These are phyloP conservation scores for human DNA, from an alignment of 2,113 vertebrate species.

Conservation along the genomic window GRCh38 chr5:50913501-50914000, in stretches of 20 bases:
- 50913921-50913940: not conserved
- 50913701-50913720: too few species aligned
- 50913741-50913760: not conserved
- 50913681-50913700: too few species aligned
- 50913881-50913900: not conserved
- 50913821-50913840: not conserved
- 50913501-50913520: not conserved
- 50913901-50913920: not conserved
- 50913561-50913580: not conserved
- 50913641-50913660: too few species aligned
- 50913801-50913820: not conserved
- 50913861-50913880: conserved; percentile 20
- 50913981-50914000: not conserved
- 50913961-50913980: not conserved
- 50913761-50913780: not conserved
- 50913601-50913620: too few species aligned
- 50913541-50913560: not conserved
- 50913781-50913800: not conserved
- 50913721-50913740: too few species aligned
- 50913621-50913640: too few species aligned
- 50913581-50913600: too few species aligned
- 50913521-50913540: not conserved
- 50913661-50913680: too few species aligned
- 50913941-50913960: not conserved
- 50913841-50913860: not conserved